Evolutionary conservation across 2,797 vertebrate species (phyloP), one percentile per base, ranked within the genome.

Genomic region (Limnodromus scolopaceus): DNA sequence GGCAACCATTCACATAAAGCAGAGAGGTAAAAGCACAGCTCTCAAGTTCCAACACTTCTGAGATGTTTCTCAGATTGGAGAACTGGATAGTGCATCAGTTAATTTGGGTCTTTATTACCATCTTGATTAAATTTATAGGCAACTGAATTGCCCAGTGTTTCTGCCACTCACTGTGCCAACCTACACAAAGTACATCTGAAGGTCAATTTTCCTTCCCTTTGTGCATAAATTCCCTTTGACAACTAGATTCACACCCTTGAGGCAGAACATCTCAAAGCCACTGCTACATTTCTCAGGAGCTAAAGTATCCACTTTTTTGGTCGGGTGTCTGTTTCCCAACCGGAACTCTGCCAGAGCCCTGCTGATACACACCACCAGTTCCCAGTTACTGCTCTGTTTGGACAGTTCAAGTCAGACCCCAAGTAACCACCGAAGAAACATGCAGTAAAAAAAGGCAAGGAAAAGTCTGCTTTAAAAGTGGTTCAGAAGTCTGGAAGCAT

Each of bases 381-480:
- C 9, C 3, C 24, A 91, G 39, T 79, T 64, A 71, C 20, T 54
- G 78, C 69, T 79, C 69, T n/a, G 20, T 75, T 91, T 68, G 43
- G 89, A 89, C 25, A 57, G 27, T 39, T 93, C 61, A 41, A 85
- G 80, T 84, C 60, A 46, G n/a, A 7, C 8, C 9, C 32, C 24
- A 65, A 65, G 43, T 17, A 75, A 68, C 57, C 43, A 85, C 75
- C 58, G 75, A 80, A 86, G 79, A 85, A 89, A 74, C 3, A 74
- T 5, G 53, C 23, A 69, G 57, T 69, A 93, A 89, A 94, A 92
- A 63, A 89, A 96, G 78, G 39, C 77, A 87, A 84, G 55, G 55
- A 32, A 76, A 87, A 89, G 41, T 6, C 75, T 78, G 34, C 57
- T 94, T 94, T 83, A 39, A 83, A 92, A 92, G 17, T 12, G 11